Conservation (phyloP, 2,113 vertebrate genomes). For the Spea multiplicata region DNA sequence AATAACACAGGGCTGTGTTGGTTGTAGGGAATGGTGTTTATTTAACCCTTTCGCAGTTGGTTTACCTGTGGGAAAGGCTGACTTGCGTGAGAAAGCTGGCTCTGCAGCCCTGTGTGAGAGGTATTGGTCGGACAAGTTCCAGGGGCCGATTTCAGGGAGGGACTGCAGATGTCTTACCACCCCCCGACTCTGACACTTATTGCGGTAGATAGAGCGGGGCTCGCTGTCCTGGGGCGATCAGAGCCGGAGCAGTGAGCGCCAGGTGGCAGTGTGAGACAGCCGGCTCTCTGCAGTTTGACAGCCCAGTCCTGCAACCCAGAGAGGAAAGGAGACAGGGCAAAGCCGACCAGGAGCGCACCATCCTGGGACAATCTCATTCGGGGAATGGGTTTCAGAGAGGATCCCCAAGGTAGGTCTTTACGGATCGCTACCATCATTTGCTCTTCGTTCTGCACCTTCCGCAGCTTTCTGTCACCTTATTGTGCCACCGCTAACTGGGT, state of each 20-base stretch:
- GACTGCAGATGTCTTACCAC: neutral
- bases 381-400: constrained; percentile 47
- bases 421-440: neutral
- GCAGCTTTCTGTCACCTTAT: neutral
- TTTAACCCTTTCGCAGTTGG: neutral
- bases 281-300: neutral
- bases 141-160: constrained; percentile 18
- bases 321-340: neutral
- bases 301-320: neutral
- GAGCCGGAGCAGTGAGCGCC: constrained; percentile 10
- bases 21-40: neutral
- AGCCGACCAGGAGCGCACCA: constrained; percentile 28
- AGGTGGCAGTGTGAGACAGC: constrained; percentile 37
- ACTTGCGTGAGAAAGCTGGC: neutral
- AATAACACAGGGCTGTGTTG: no score
- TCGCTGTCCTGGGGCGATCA: constrained; percentile 2
- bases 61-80: no score
- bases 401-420: constrained; percentile 26
- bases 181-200: constrained; percentile 18
- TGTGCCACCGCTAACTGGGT: no score
- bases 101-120: neutral
- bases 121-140: neutral
- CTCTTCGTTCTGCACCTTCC: neutral
- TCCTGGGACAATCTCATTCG: constrained; percentile 27
- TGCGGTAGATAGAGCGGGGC: neutral